phyloP scores from a whole-genome alignment of 2,113 vertebrate species.

The Pseudolaguvia tuberculata region DNA sequence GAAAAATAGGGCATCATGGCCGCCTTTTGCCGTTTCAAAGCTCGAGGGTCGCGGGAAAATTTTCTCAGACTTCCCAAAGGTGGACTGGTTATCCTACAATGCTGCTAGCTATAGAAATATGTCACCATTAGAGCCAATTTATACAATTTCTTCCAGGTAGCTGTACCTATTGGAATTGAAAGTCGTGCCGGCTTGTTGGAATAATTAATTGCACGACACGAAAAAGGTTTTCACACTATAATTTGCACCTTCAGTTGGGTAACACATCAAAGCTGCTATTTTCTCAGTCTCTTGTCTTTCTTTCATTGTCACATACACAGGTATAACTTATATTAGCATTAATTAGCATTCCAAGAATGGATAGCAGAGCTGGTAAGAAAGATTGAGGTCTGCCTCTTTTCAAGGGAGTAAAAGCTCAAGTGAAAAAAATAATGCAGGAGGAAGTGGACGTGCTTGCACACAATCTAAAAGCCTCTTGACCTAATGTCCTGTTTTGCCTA shows the following conservation, averaged over 20 bases:
- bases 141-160: no score
- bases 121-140: no score
- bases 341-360: conserved; percentile 24
- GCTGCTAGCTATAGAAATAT: no score
- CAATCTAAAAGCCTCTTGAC: neutral
- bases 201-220: no score
- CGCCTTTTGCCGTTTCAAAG: neutral
- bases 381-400: conserved; percentile 10
- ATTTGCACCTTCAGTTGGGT: neutral
- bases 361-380: conserved; percentile 30
- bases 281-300: neutral
- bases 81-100: neutral
- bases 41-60: neutral
- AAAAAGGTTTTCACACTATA: neutral
- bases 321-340: conserved; percentile 19
- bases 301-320: neutral
- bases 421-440: conserved; percentile 5
- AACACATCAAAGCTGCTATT: neutral
- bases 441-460: neutral
- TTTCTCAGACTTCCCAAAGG: neutral
- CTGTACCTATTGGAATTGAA: no score
- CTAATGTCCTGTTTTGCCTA: conserved; percentile 2
- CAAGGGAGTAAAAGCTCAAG: conserved; percentile 28
- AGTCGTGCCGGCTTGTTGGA: no score
- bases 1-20: neutral